A percentile compares a stretch with the other conserved stretches of the same genome.
Evolutionary conservation across 2,888 invertebrate genomes (phyloP).

Genomic region (Aphidius colemani): DNA sequence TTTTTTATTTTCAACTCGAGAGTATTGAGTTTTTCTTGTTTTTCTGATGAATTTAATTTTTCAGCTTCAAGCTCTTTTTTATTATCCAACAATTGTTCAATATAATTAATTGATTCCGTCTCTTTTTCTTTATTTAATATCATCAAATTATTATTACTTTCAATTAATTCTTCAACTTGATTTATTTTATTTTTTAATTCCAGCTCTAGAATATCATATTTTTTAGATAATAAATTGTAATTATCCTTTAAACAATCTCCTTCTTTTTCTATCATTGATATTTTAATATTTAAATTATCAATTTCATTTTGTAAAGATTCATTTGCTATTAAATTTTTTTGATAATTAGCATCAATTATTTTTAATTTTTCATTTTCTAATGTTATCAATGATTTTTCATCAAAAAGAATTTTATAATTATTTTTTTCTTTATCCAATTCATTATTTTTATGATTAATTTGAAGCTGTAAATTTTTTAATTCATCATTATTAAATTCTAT

Average conservation of each 20-base stretch:
- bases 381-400: constrained; percentile 21
- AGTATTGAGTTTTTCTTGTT: constrained; percentile 37
- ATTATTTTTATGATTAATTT: constrained; percentile 28
- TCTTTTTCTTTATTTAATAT: too few species aligned
- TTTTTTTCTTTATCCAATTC: constrained; percentile 14
- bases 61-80: background rate
- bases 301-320: constrained; percentile 2
- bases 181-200: background rate
- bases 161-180: background rate
- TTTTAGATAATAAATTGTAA: background rate
- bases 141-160: background rate
- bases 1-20: constrained; percentile 37
- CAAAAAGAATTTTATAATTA: constrained; percentile 3
- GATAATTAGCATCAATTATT: background rate
- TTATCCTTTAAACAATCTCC: constrained; percentile 27
- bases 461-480: constrained; percentile 24
- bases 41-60: constrained; percentile 20
- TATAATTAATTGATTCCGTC: too few species aligned
- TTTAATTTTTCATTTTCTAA: background rate
- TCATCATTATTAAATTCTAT: constrained; percentile 19
- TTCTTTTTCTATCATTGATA: constrained; percentile 25
- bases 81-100: too few species aligned
- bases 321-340: constrained; percentile 2
- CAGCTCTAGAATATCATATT: background rate
- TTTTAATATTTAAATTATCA: constrained; percentile 26